Percentiles rank a stretch among this genome's conserved stretches.
These are phyloP conservation scores for Selene dorsalis DNA, from an alignment of 2,797 vertebrate species.

Conservation along the genomic window DNA sequence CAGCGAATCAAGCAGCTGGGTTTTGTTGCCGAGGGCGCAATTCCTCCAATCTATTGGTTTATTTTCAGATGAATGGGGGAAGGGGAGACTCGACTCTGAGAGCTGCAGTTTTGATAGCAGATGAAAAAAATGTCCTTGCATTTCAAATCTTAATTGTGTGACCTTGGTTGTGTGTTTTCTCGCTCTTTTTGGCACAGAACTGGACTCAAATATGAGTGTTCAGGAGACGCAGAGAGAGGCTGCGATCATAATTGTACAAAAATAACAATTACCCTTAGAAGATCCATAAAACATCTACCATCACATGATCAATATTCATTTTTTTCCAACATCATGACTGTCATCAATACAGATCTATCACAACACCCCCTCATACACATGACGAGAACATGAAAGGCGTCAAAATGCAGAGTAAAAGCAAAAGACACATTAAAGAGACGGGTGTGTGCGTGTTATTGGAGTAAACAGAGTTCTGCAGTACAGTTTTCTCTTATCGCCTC, in stretches of 20 bases:
- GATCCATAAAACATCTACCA: too few species aligned
- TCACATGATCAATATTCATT: too few species aligned
- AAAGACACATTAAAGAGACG: not conserved
- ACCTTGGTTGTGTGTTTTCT: too few species aligned
- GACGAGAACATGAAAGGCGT: not conserved
- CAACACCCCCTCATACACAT: not conserved
- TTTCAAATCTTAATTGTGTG: too few species aligned
- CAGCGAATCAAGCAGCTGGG: constrained; percentile 50
- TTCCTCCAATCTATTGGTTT: constrained; percentile 47
- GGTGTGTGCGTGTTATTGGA: not conserved
- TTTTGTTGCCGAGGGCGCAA: constrained; percentile 50
- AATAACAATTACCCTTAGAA: too few species aligned
- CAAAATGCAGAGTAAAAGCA: not conserved
- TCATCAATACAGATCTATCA: too few species aligned
- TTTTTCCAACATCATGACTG: too few species aligned
- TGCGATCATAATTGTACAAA: too few species aligned
- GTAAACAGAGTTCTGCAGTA: constrained; percentile 9
- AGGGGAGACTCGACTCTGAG: constrained; percentile 3
- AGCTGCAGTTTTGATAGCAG: not conserved
- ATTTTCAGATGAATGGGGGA: constrained; percentile 48
- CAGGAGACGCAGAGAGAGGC: too few species aligned
- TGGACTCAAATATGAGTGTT: too few species aligned
- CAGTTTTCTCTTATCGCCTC: constrained; percentile 56
- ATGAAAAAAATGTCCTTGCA: not conserved
- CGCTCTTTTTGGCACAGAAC: too few species aligned